These are phyloP conservation scores for Microctonus aethiopoides DNA, from an alignment of 2,888 invertebrate species.

Conservation along the genomic window DNA sequence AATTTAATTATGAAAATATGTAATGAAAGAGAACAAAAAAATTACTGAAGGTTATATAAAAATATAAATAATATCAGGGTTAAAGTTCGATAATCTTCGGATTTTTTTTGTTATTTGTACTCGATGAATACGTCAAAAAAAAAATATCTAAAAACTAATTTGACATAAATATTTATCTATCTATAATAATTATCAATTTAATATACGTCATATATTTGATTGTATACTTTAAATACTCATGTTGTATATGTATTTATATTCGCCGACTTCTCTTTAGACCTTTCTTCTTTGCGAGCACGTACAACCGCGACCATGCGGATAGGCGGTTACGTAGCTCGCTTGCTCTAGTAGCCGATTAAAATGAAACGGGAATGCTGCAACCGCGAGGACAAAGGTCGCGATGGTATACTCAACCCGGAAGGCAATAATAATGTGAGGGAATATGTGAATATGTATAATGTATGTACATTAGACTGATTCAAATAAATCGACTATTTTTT, in stretches of 20 bases:
- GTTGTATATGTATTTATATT: slow-evolving; percentile 10
- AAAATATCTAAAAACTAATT: slow-evolving; percentile 30
- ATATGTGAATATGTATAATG: too few species aligned
- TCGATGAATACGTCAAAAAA: slow-evolving; percentile 33
- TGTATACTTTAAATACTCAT: slow-evolving; percentile 23
- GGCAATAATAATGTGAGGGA: too few species aligned
- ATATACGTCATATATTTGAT: slow-evolving; percentile 41
- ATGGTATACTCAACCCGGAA: slow-evolving; percentile 34
- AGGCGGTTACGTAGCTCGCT: neutral
- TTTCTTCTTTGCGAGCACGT: slow-evolving; percentile 23
- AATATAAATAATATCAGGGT: slow-evolving; percentile 23
- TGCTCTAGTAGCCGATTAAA: slow-evolving; percentile 6
- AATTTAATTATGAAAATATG: too few species aligned
- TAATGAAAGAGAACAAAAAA: neutral
- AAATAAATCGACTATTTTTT: too few species aligned
- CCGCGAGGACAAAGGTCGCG: slow-evolving; percentile 36
- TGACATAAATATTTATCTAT: slow-evolving; percentile 49
- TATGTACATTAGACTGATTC: too few species aligned
- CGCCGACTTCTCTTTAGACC: neutral
- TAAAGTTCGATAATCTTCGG: slow-evolving; percentile 37
- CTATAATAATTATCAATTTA: slow-evolving; percentile 47
- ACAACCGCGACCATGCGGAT: slow-evolving; percentile 34
- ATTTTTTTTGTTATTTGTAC: slow-evolving; percentile 37
- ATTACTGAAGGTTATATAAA: neutral
- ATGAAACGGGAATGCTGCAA: slow-evolving; percentile 1